Percentiles rank a stretch among this genome's conserved stretches.
phyloP scores from a whole-genome alignment of 2,888 invertebrate species.

The Sipha maydis region DNA sequence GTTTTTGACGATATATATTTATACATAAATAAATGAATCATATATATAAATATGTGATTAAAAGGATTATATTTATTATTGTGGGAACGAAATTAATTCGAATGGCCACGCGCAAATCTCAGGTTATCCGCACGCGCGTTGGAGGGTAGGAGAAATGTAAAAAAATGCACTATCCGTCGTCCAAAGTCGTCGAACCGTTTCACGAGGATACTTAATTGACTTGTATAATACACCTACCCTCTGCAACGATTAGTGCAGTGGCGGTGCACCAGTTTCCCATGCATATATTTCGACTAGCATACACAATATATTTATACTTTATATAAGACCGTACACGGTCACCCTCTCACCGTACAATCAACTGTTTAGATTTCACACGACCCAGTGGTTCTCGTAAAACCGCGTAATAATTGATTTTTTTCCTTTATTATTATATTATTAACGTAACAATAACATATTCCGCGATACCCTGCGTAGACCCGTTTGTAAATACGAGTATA shows the following conservation, averaged over 20 bases:
- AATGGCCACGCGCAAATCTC: conserved; percentile 28
- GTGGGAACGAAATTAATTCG: conserved; percentile 30
- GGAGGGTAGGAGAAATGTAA: not conserved
- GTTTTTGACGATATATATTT: not conserved
- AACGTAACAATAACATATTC: not conserved
- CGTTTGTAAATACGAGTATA: not conserved
- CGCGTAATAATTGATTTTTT: not conserved
- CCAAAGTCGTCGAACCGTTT: conserved; percentile 19
- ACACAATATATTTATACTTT: not conserved
- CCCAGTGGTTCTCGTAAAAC: not conserved
- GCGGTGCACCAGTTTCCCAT: not conserved
- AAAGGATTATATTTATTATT: conserved; percentile 40
- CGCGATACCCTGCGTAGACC: not conserved
- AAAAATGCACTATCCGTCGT: not conserved
- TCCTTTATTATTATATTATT: not conserved
- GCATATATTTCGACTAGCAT: not conserved
- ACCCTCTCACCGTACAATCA: not conserved
- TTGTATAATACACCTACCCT: not conserved
- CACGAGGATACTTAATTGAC: not conserved
- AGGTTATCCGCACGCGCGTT: not conserved
- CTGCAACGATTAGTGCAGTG: not conserved
- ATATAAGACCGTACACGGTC: not conserved
- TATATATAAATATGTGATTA: conserved; percentile 5
- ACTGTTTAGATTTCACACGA: conserved; percentile 30
- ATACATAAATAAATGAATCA: too few relatives aligned